Evolutionary conservation across 2,888 invertebrate genomes (phyloP).

Genomic region (Drosophila siamana): DNA sequence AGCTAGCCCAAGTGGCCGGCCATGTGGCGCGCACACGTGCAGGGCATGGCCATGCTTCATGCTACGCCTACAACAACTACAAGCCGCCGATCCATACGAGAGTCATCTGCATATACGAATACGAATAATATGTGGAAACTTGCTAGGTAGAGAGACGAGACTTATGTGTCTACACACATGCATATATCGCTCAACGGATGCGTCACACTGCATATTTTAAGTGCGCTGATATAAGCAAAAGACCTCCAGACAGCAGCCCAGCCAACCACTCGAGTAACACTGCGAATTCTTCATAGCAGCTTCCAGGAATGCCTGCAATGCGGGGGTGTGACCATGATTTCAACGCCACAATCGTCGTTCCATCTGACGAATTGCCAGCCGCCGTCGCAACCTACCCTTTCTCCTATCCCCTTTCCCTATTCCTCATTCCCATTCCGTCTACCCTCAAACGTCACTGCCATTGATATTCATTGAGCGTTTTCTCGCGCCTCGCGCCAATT

Average conservation of each 20-base stretch:
- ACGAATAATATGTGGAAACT: constrained; percentile 38
- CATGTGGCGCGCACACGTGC: constrained; percentile 72
- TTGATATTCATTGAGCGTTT: constrained; percentile 70
- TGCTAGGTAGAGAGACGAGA: constrained; percentile 48
- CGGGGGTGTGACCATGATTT: constrained; percentile 64
- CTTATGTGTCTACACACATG: constrained; percentile 1
- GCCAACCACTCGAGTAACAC: constrained; percentile 42
- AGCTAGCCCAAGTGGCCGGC: constrained; percentile 37
- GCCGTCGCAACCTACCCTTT: too few species aligned
- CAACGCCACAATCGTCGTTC: background rate
- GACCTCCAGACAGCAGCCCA: constrained; percentile 44
- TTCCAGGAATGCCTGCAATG: constrained; percentile 69
- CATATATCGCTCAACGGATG: constrained; percentile 67
- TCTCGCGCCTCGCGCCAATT: constrained; percentile 49
- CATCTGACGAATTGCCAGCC: background rate
- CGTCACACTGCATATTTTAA: constrained; percentile 78
- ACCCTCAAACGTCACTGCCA: constrained; percentile 24
- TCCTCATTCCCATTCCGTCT: background rate
- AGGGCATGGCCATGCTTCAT: constrained; percentile 52
- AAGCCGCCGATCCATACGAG: constrained; percentile 40
- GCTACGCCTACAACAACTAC: constrained; percentile 66
- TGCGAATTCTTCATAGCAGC: constrained; percentile 43
- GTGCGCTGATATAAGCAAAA: constrained; percentile 70
- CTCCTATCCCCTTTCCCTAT: too few species aligned
- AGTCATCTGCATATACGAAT: constrained; percentile 52